Base-by-base conservation (phyloP, 2,888 invertebrate genomes). In the Schizaphis graminum region DNA sequence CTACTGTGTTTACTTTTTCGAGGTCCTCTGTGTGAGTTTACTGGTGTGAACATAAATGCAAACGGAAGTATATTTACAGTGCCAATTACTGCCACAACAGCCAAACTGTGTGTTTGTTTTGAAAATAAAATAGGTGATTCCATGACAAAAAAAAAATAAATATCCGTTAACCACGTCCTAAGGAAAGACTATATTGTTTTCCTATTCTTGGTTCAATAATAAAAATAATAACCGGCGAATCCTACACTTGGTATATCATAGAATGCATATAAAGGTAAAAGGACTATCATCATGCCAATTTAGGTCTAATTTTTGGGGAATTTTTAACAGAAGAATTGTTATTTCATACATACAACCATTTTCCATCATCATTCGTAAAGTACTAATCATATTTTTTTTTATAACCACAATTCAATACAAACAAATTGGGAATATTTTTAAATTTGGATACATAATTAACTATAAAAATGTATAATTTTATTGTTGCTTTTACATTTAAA, bases 11-110 rank as follows among this genome's bases (percentile, higher is more conserved):
- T 92, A 35, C 88, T 77, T 21, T 77, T 21, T 92, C 28, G 28
- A 2, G 26, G 47, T 35, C 5, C 41, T 49, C 61, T 35, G 35
- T 67, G 28, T 67, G 92, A 47, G 21, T 77, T 35, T 35, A 77
- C 77, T 77, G 13, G 57, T 87, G 5, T 67, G 49, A 35, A 67
- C 53, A n/a, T 7, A 57, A 87, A 92, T 88, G 49, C 67, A 49
- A 67, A 87, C 35, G 26, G 49, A 67, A 49, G 61, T 77, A 8
- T 92, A 92, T 92, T 92, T 67, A 88, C 92, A 16, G 87, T 88
- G 49, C 35, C 35, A 92, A 88, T 87, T 67, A 92, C 49, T 92
- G 35, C 10, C 41, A 35, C 28, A 49, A 77, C 77, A 35, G 21
- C 26, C 57, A 16, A 85, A 56, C 56, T 7, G 24, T 67, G 26